A percentile compares a stretch with the other conserved stretches of the same genome.
phyloP scores from a whole-genome alignment of 37 sponge, comb jelly and placozoan genomes.

The Petrosia ficiformis region DNA sequence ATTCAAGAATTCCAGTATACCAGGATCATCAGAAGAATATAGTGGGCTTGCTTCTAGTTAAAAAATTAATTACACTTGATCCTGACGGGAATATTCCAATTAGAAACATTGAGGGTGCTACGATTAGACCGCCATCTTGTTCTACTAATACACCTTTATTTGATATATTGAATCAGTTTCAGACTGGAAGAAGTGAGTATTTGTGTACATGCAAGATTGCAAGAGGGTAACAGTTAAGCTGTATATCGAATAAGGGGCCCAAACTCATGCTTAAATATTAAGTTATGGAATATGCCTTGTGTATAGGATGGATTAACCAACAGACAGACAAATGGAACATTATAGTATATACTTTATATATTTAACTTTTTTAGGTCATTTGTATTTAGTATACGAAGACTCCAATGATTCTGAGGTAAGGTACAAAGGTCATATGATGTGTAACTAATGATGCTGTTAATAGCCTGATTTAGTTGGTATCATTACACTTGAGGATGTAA shows the following conservation, averaged over 20 bases:
- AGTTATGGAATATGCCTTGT: neutral
- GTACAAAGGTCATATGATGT: too few relatives aligned
- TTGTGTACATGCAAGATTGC: too few relatives aligned
- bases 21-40: constrained; percentile 32
- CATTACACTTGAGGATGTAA: constrained; percentile 86
- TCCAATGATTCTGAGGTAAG: too few relatives aligned
- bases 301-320: too few relatives aligned
- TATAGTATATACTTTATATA: neutral
- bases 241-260: too few relatives aligned
- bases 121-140: constrained; percentile 58
- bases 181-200: constrained; percentile 76
- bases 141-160: constrained; percentile 61
- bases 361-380: constrained; percentile 12
- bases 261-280: too few relatives aligned
- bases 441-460: too few relatives aligned
- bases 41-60: constrained; percentile 71
- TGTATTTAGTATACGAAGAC: constrained; percentile 49
- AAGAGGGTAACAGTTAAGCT: too few relatives aligned
- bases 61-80: constrained; percentile 67
- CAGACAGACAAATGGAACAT: too few relatives aligned
- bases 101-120: constrained; percentile 22
- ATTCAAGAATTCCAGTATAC: constrained; percentile 78
- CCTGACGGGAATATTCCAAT: constrained; percentile 50
- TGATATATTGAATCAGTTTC: constrained; percentile 74
- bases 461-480: constrained; percentile 64